Base-by-base conservation (phyloP, 2,888 invertebrate species). In the Mesorhabditis spiculigera region DNA sequence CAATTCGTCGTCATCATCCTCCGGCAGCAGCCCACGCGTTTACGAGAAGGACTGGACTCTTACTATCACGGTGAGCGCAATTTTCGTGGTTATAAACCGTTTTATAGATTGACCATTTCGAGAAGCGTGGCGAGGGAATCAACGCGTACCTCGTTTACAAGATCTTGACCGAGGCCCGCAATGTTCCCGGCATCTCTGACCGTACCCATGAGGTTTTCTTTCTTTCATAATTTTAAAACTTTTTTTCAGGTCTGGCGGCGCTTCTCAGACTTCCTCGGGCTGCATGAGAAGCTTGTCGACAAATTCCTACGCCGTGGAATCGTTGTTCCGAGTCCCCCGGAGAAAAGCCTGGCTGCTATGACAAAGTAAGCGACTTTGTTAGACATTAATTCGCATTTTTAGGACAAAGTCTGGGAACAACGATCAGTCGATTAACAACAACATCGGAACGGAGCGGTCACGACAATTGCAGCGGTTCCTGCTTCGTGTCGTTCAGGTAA, bases 91-190 rank as follows among this genome's bases (percentile, higher is more conserved):
- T 28, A 28, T 28, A 28, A 28, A 28, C 28, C 28, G 1, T 28
- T 28, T 28, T 28, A 28, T 50, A 50, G 0, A 67, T 70, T 45
- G 43, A 43, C 5, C 94, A 95, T 79, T 95, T 95, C 42, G 93
- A 93, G 86, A 96, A 96, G 88, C 91, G 96, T 65, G 97, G 97
- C 4, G 98, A 98, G 86, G 97, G 98, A 67, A 96, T 98, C 92
- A 92, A 93, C 73, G 93, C 97, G 0, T 98, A 95, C 87, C 91
- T 98, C 75, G 93, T 94, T 0, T 98, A 96, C 87, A 91, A 92
- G 86, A 92, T 98, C n/a, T 90, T 91, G 78, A 95, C 95, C 1
- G 92, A 91, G 82, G 88, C 88, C 16, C 58, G 66, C 8, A 4
- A 63, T 61, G 78, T 86, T 62, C 81, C 83, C 16, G 85, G 84